phyloP scores from a whole-genome alignment of 2,888 invertebrate species.

The Cheilosia impressa region DNA sequence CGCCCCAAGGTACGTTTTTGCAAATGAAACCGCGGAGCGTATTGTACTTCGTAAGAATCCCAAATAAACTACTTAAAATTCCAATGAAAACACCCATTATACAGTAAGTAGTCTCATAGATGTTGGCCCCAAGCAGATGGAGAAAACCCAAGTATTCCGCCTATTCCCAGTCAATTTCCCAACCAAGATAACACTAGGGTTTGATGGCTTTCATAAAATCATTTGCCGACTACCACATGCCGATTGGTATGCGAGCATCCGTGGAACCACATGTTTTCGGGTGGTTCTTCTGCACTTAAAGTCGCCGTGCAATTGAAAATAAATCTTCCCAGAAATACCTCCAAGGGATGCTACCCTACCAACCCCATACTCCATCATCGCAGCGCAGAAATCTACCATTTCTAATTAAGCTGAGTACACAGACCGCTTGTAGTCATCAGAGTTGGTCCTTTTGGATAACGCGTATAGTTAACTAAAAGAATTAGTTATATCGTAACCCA shows the following conservation, averaged over 20 bases:
- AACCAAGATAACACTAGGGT: neutral
- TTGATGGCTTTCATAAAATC: neutral
- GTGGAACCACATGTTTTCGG: constrained; percentile 2
- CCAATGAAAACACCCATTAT: constrained; percentile 45
- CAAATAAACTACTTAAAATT: constrained; percentile 45
- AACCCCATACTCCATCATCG: neutral
- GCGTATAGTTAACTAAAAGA: constrained; percentile 54
- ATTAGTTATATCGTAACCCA: constrained; percentile 60
- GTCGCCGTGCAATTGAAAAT: constrained; percentile 15
- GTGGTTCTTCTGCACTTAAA: neutral
- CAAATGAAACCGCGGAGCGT: constrained; percentile 37
- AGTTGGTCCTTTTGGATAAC: constrained; percentile 9
- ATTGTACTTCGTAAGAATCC: neutral
- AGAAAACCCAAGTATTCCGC: constrained; percentile 25
- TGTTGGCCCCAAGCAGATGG: constrained; percentile 1
- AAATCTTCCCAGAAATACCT: constrained; percentile 23
- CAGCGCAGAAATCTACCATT: constrained; percentile 28
- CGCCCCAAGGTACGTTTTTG: constrained; percentile 19
- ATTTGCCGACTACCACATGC: neutral
- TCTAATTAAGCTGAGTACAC: constrained; percentile 63
- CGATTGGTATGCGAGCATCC: neutral
- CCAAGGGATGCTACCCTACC: constrained; percentile 11
- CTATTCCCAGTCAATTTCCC: neutral
- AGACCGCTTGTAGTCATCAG: constrained; percentile 9
- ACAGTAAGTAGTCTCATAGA: constrained; percentile 4